Evolutionary conservation across 2,888 invertebrate species (phyloP).

Genomic region (Anaspis maculata): DNA sequence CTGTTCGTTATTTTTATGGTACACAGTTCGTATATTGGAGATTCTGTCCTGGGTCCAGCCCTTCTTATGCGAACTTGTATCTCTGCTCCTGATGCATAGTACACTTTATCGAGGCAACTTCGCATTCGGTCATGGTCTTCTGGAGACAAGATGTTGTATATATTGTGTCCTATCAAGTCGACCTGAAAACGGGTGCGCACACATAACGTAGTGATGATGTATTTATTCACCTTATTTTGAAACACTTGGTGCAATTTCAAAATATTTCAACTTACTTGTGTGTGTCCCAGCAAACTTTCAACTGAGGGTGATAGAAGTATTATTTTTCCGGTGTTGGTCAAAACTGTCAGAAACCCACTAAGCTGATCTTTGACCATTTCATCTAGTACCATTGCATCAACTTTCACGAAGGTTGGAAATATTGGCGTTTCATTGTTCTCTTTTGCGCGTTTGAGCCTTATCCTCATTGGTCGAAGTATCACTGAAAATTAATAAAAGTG

Average conservation of each 20-base stretch:
- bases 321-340: slow-evolving; percentile 75
- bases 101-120: slow-evolving; percentile 48
- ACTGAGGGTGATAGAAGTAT: slow-evolving; percentile 78
- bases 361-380: slow-evolving; percentile 50
- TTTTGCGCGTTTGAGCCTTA: not conserved
- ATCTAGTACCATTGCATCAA: slow-evolving; percentile 42
- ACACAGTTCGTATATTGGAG: slow-evolving; percentile 60
- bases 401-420: slow-evolving; percentile 24
- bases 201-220: slow-evolving; percentile 3
- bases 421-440: not conserved
- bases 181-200: slow-evolving; percentile 60
- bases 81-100: slow-evolving; percentile 50
- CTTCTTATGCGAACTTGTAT: slow-evolving; percentile 50
- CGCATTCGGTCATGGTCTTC: slow-evolving; percentile 68
- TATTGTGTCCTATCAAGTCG: slow-evolving; percentile 72
- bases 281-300: slow-evolving; percentile 77
- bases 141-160: slow-evolving; percentile 75
- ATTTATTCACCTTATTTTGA: too few species aligned
- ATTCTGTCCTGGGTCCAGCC: slow-evolving; percentile 64
- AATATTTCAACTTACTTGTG: slow-evolving; percentile 50
- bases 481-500: too few species aligned
- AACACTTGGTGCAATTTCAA: too few species aligned
- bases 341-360: slow-evolving; percentile 73
- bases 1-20: slow-evolving; percentile 55
- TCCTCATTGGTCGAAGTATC: too few species aligned